phyloP scores from a whole-genome alignment of 2,113 vertebrate genomes.

The Corvus hawaiiensis region DNA sequence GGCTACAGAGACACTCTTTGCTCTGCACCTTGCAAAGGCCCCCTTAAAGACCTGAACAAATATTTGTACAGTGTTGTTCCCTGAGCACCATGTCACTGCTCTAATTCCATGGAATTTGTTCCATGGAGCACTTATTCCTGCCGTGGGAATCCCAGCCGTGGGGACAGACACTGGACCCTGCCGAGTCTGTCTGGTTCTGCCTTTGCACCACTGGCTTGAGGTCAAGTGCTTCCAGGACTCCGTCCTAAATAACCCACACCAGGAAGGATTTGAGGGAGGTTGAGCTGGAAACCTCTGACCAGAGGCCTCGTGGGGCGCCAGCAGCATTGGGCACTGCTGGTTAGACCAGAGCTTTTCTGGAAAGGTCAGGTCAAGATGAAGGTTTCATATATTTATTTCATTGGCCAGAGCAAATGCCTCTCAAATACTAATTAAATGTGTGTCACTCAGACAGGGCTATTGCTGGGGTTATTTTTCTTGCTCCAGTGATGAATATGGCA shows the following conservation, averaged over 20 bases:
- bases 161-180: not conserved
- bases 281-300: not conserved
- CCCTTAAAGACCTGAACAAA: not conserved
- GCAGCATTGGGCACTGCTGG: not conserved
- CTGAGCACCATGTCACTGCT: not conserved
- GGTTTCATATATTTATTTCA: not conserved
- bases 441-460: not conserved
- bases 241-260: not conserved
- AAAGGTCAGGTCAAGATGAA: conserved; percentile 15
- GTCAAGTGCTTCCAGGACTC: not conserved
- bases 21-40: not conserved
- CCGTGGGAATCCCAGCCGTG: not conserved
- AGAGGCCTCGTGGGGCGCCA: not conserved
- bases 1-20: not conserved
- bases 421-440: not conserved
- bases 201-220: not conserved
- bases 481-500: not conserved
- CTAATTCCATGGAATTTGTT: not conserved
- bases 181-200: not conserved
- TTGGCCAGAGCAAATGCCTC: not conserved
- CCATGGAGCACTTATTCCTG: not conserved
- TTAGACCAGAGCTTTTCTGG: not conserved
- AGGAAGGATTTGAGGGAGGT: not conserved
- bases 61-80: not conserved
- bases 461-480: conserved; percentile 1